Evolutionary conservation across 2,888 invertebrate genomes (phyloP), one percentile per base, ranked within the genome.

Genomic region (Ennomos fuscantarius): DNA sequence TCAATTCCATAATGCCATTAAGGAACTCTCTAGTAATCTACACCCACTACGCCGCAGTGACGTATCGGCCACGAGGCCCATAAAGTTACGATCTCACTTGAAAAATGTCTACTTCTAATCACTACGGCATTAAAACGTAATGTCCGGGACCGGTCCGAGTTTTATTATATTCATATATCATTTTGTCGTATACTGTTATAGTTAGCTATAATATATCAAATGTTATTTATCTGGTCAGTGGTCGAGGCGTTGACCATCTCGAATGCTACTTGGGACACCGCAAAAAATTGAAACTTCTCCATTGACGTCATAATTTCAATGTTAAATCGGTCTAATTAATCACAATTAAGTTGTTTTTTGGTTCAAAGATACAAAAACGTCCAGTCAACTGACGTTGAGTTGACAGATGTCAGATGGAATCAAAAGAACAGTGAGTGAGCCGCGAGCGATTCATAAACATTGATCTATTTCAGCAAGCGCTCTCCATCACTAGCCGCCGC

Each of bases 221-320:
- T 62, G 76, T 86, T 82, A 88, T 90, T 88, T 88, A 88, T 87
- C 78, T 83, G 84, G 81, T 86, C 89, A 83, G 70, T 63, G 65
- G 55, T 37, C 64, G 66, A 62, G 70, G 76, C 80, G 81, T 72
- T 84, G 82, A 85, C 84, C 83, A 81, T 77, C 79, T 81, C 78
- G 80, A 50, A 57, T 45, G 55, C 37, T 61, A 55, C 51, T 66
- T 54, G 54, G 35, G 36, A 9, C 31, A 24, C 35, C 51, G 59
- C 53, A 62, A 62, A 64, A 64, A 63, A 47, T 60, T 34, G 12
- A 34, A 50, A 42, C 39, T 54, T 59, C 39, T 45, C n/a, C 24
- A 55, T 61, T 62, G 53, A 54, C 62, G 59, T 62, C 55, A 58
- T 52, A 34, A 46, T 40, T 47, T 5, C 35, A 39, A 36, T 41